A percentile compares a stretch with the other conserved stretches of the same genome.
These are phyloP conservation scores for Eremobia ochroleuca DNA, from an alignment of 2,888 invertebrate genomes.

Conservation along the genomic window DNA sequence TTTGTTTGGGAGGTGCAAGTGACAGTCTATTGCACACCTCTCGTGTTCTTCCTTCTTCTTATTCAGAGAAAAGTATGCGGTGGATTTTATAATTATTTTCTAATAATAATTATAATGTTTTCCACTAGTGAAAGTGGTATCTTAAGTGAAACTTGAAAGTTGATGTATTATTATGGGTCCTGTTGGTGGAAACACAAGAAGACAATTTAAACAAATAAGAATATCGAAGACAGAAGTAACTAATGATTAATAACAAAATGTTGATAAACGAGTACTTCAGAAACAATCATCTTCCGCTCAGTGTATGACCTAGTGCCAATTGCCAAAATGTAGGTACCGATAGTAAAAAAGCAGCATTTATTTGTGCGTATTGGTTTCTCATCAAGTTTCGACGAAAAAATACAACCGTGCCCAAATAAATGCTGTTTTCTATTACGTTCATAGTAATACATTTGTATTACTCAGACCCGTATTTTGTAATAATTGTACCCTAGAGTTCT, in stretches of 20 bases:
- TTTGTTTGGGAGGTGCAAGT: not conserved
- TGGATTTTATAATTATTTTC: not conserved
- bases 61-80: not conserved
- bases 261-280: not conserved
- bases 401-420: not conserved
- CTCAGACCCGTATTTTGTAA: not conserved
- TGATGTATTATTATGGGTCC: not conserved
- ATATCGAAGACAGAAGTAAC: not conserved
- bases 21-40: no score
- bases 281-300: not conserved
- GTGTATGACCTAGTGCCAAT: constrained; percentile 27
- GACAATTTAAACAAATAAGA: not conserved
- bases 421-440: no score
- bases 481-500: no score
- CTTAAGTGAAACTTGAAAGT: not conserved
- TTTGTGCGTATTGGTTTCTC: constrained; percentile 57
- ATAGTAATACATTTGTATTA: no score
- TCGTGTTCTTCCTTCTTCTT: no score
- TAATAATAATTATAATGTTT: not conserved
- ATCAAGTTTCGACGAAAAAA: constrained; percentile 8
- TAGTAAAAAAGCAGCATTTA: constrained; percentile 62
- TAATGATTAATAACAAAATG: no score
- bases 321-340: constrained; percentile 25
- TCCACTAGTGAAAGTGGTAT: not conserved
- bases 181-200: not conserved